These are phyloP conservation scores for Drosophila cardini DNA, from an alignment of 1,140 invertebrate species.

Conservation along the genomic window DNA sequence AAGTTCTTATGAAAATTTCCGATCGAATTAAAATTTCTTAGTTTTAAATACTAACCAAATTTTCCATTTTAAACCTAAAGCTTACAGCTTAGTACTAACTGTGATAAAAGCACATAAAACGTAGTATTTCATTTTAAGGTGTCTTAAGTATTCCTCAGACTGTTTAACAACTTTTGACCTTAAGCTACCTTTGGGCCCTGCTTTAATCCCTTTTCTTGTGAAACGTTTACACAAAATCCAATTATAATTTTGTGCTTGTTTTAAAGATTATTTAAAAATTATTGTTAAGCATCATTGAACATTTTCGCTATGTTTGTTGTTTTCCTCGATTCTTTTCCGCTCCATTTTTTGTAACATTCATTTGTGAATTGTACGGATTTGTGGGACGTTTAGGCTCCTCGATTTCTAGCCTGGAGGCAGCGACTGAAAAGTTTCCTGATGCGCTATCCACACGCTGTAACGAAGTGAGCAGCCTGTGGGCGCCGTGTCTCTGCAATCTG, in stretches of 20 bases:
- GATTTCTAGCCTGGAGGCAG: slow-evolving; percentile 86
- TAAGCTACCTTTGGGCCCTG: too few relatives aligned
- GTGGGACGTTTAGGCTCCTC: slow-evolving; percentile 86
- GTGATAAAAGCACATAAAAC: too few relatives aligned
- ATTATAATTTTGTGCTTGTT: background rate
- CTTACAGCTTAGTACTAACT: too few relatives aligned
- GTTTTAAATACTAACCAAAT: too few relatives aligned
- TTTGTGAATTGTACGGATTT: slow-evolving; percentile 11
- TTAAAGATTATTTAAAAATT: background rate
- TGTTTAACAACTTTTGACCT: too few relatives aligned
- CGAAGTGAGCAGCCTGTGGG: slow-evolving; percentile 88
- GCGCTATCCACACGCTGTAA: slow-evolving; percentile 86
- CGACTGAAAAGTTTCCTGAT: slow-evolving; percentile 87
- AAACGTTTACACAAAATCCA: slow-evolving; percentile 3
- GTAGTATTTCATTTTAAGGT: too few relatives aligned
- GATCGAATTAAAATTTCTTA: too few relatives aligned
- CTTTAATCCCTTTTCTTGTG: background rate
- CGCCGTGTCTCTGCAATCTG: slow-evolving; percentile 91
- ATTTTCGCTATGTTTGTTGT: background rate
- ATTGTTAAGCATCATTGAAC: background rate
- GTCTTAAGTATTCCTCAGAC: too few relatives aligned
- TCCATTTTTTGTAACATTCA: background rate
- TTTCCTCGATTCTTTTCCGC: background rate
- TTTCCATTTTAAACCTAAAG: too few relatives aligned
- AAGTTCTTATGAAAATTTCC: too few relatives aligned